phyloP scores from a whole-genome alignment of 2,888 invertebrate genomes.

The Nomada lathburiana region DNA sequence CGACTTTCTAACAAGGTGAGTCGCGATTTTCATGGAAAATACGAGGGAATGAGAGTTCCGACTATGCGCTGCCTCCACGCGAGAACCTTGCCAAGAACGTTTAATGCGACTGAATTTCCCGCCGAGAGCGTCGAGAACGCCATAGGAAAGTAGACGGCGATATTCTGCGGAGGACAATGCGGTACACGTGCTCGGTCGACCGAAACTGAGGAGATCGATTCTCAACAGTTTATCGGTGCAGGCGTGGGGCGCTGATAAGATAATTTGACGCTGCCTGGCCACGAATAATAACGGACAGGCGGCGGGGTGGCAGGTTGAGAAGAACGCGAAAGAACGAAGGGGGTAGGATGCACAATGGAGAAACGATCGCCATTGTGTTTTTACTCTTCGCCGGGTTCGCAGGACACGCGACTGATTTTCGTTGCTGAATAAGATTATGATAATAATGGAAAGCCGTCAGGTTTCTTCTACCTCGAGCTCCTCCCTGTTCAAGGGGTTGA shows the following conservation, averaged over 20 bases:
- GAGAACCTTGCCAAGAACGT: conserved; percentile 8
- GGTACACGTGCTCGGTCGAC: conserved; percentile 39
- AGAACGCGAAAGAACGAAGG: conserved; percentile 62
- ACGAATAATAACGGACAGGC: conserved; percentile 60
- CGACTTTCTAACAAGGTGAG: no score
- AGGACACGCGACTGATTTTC: conserved; percentile 80
- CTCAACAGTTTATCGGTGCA: conserved; percentile 61
- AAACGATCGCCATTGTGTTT: conserved; percentile 75
- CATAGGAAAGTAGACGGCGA: neutral
- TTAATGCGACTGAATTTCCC: conserved; percentile 2
- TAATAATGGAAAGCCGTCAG: conserved; percentile 76
- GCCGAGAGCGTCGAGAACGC: neutral
- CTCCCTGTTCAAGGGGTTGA: conserved; percentile 52
- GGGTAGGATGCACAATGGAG: conserved; percentile 71
- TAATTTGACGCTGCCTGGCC: conserved; percentile 69
- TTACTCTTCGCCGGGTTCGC: conserved; percentile 59
- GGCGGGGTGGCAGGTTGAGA: conserved; percentile 31
- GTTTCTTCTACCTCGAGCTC: conserved; percentile 42
- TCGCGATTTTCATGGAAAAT: neutral
- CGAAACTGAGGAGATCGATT: conserved; percentile 61
- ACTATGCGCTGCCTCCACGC: no score
- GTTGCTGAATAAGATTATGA: conserved; percentile 82
- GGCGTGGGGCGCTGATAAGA: conserved; percentile 67
- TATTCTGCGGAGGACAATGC: conserved; percentile 32
- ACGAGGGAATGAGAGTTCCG: neutral